Conservation (phyloP, 2,113 vertebrate genomes). For the Andinoacara biseriatus region DNA sequence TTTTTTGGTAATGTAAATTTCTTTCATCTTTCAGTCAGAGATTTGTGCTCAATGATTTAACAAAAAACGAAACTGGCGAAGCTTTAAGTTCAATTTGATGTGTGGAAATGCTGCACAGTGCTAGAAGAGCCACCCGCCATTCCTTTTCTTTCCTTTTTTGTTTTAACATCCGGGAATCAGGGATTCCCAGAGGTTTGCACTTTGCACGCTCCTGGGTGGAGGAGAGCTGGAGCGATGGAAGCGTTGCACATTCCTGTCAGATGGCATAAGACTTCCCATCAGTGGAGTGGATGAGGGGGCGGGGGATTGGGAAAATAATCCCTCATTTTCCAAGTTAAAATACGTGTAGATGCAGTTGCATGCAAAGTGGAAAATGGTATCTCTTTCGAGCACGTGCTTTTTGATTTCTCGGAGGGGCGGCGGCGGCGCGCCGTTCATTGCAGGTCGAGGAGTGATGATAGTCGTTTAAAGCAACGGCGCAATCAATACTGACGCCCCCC, state of each 20-base stretch:
- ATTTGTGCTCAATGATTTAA: not conserved
- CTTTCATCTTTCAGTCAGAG: too few relatives aligned
- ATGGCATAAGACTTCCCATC: constrained; percentile 81
- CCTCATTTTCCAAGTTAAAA: constrained; percentile 67
- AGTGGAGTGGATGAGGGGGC: constrained; percentile 59
- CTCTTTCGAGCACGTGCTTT: constrained; percentile 31
- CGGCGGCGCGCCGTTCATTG: not conserved
- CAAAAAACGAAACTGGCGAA: too few relatives aligned
- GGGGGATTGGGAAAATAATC: constrained; percentile 65
- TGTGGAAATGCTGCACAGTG: not conserved
- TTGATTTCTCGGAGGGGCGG: not conserved
- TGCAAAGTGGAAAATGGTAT: constrained; percentile 40
- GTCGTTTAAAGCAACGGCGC: not conserved
- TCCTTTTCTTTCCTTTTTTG: not conserved
- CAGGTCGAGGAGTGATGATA: not conserved
- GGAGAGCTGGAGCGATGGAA: constrained; percentile 48
- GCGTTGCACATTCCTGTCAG: constrained; percentile 76
- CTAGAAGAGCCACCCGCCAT: not conserved
- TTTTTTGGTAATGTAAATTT: too few relatives aligned
- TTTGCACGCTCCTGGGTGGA: constrained; percentile 55
- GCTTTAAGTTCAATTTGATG: not conserved
- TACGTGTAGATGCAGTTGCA: constrained; percentile 14
- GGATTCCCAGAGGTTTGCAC: constrained; percentile 61
- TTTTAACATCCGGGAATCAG: constrained; percentile 22
- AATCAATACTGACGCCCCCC: not conserved